Conservation (phyloP, 2,888 invertebrate genomes). For the Archips crataeganus region DNA sequence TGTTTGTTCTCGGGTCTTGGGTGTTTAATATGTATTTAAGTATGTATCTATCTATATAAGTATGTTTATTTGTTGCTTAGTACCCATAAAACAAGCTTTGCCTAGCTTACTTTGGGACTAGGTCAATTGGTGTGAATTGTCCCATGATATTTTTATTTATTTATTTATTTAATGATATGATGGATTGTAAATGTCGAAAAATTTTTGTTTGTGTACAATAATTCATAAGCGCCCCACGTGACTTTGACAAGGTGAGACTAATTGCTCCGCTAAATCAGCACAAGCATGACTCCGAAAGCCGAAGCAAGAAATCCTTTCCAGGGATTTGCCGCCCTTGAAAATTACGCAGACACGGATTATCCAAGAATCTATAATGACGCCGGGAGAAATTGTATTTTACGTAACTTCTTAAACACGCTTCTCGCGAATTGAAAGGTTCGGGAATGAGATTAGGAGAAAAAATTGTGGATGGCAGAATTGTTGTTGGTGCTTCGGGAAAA, state of each 20-base stretch:
- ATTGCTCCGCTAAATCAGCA: slow-evolving; percentile 2
- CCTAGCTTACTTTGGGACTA: too few relatives aligned
- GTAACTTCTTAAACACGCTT: slow-evolving; percentile 26
- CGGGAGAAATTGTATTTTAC: slow-evolving; percentile 19
- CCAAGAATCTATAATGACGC: slow-evolving; percentile 23
- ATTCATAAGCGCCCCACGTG: too few relatives aligned
- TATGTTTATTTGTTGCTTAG: too few relatives aligned
- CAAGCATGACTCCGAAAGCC: background rate
- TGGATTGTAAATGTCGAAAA: too few relatives aligned
- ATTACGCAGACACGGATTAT: slow-evolving; percentile 29
- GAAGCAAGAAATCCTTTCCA: slow-evolving; percentile 24
- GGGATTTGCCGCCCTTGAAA: slow-evolving; percentile 30
- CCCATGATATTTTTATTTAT: too few relatives aligned
- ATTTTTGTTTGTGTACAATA: too few relatives aligned
- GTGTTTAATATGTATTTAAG: too few relatives aligned
- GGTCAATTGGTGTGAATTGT: too few relatives aligned
- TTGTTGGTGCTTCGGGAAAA: background rate
- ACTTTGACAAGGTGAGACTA: background rate
- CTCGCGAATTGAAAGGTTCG: slow-evolving; percentile 28
- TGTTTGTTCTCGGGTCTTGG: too few relatives aligned
- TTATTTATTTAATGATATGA: too few relatives aligned
- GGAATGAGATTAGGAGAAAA: slow-evolving; percentile 19
- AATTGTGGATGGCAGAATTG: background rate
- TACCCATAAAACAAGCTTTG: too few relatives aligned
- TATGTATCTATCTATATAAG: too few relatives aligned